These are phyloP conservation scores for Anolis carolinensis DNA, from an alignment of 2,113 vertebrate genomes.

Conservation along the genomic window DNA sequence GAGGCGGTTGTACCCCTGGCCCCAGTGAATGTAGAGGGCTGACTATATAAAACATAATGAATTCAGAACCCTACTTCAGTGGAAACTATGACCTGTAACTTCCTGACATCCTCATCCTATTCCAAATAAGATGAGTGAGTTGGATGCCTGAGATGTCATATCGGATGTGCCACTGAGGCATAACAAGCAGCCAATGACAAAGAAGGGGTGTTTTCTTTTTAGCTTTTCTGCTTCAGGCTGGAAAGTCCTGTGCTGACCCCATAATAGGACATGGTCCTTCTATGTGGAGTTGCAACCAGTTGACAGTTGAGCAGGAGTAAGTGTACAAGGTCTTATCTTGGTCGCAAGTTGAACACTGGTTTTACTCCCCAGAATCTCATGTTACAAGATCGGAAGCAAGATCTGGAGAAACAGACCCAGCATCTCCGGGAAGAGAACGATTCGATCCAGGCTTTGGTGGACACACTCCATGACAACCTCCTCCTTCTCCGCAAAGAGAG, in stretches of 20 bases:
- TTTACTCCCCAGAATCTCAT: slow-evolving; percentile 61
- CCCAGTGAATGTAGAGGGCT: too few species aligned
- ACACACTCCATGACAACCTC: slow-evolving; percentile 58
- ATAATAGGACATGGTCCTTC: not conserved
- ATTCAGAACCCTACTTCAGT: too few species aligned
- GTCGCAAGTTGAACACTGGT: not conserved
- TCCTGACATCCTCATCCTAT: too few species aligned
- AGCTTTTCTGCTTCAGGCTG: not conserved
- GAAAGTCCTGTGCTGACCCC: not conserved
- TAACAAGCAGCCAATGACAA: not conserved
- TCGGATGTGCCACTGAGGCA: not conserved
- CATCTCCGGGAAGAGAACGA: slow-evolving; percentile 61
- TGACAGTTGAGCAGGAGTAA: not conserved
- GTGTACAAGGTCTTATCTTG: too few species aligned
- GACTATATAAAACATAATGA: too few species aligned
- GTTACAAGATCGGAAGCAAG: slow-evolving; percentile 65
- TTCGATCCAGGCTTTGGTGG: slow-evolving; percentile 50
- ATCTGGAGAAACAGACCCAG: slow-evolving; percentile 62
- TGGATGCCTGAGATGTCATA: not conserved
- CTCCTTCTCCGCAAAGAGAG: slow-evolving; percentile 53
- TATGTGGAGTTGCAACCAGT: not conserved
- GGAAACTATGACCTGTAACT: too few species aligned
- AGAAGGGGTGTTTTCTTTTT: not conserved
- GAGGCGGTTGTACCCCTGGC: too few species aligned
- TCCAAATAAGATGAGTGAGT: not conserved